Base-by-base conservation (phyloP, 2,888 invertebrate genomes). In the Chesias legatella region DNA sequence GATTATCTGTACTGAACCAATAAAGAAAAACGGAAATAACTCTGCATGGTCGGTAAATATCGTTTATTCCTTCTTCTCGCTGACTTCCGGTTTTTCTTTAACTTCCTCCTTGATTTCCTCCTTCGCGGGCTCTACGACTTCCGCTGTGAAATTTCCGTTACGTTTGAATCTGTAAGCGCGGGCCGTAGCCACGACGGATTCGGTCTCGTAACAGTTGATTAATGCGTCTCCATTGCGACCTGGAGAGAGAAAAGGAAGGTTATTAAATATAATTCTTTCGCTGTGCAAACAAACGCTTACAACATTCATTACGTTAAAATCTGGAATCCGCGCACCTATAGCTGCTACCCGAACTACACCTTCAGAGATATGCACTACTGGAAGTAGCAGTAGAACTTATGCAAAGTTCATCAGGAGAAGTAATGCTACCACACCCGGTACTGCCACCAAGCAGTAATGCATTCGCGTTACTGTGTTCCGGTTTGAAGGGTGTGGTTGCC, bases 191-290 rank as follows among this genome's bases (percentile, higher is more conserved):
- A 76, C 79, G 20, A 76, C 84, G 3, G 88, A 84, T 11, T 76
- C 67, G 4, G 76, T 62, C 44, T 84, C 80, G 54, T 90, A 90
- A 63, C 91, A 91, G 63, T 89, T 90, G 43, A 90, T 78, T 7
- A 91, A 73, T 1, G 91, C 91, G 63, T 91, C 91, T 10, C 91
- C 91, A 25, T 84, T 79, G 41, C 82, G 89, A 40, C 94, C 95
- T 56, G 89, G 65, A 1, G 32, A 34, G 35, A 31, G n/a, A 30
- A 46, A 11, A 10, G n/a, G n/a, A n/a, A n/a, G n/a, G n/a, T n/a
- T n/a, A n/a, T n/a, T n/a, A n/a, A n/a, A n/a, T n/a, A n/a, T n/a
- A n/a, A n/a, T n/a, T n/a, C n/a, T n/a, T n/a, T n/a, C n/a, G n/a
- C n/a, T n/a, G n/a, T n/a, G n/a, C n/a, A n/a, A n/a, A n/a, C n/a